These are phyloP conservation scores for Diplogasteroides magnus DNA, from an alignment of 1,140 invertebrate genomes.

Conservation along the genomic window DNA sequence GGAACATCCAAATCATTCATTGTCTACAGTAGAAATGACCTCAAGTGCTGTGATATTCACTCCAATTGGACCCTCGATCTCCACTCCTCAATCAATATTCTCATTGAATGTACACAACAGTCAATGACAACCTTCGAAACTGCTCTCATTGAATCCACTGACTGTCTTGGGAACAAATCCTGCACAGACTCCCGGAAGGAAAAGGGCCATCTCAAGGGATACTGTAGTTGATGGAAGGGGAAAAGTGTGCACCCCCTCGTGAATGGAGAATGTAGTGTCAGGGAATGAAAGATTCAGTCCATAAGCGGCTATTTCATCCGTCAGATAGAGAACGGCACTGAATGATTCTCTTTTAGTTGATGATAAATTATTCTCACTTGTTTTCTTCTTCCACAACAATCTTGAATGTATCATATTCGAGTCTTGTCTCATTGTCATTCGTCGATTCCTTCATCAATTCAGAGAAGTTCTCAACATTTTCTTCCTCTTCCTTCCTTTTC, in stretches of 20 bases:
- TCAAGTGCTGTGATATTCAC: conserved; percentile 53
- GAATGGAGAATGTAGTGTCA: conserved; percentile 31
- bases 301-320: conserved; percentile 30
- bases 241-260: conserved; percentile 36
- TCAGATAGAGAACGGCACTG: conserved; percentile 43
- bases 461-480: neutral
- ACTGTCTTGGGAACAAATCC: conserved; percentile 53
- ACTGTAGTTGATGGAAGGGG: conserved; percentile 6
- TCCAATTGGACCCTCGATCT: conserved; percentile 54
- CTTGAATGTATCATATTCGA: neutral
- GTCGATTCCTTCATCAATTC: no score
- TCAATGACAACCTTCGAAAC: conserved; percentile 43
- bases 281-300: conserved; percentile 36
- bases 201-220: conserved; percentile 21
- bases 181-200: conserved; percentile 48
- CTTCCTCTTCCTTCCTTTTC: conserved; percentile 1
- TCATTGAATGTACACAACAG: no score
- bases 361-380: no score
- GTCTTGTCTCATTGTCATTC: no score
- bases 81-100: conserved; percentile 47
- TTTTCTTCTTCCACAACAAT: conserved; percentile 19
- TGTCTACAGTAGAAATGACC: no score
- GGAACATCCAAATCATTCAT: no score
- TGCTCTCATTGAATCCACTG: conserved; percentile 50
- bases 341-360: conserved; percentile 7